phyloP scores from a whole-genome alignment of 2,888 invertebrate species.

The Tanaodytes sp. region DNA sequence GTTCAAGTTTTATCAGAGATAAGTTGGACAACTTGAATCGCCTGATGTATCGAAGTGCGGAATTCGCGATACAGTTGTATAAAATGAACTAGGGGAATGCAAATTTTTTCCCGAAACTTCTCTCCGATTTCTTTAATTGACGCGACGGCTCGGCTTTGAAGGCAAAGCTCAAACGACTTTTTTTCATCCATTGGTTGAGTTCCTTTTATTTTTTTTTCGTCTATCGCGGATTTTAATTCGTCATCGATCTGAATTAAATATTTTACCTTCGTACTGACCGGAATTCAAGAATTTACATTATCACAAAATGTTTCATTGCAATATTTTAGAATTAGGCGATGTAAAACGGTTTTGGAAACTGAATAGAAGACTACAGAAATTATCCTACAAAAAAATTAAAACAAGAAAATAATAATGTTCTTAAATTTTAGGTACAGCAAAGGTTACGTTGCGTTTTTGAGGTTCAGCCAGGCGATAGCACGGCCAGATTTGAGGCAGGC shows the following conservation, averaged over 20 bases:
- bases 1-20: conserved; percentile 43
- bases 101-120: conserved; percentile 14
- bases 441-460: conserved; percentile 75
- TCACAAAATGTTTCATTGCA: too few relatives aligned
- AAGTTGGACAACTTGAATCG: conserved; percentile 52
- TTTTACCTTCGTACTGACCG: too few relatives aligned
- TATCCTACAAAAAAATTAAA: not conserved
- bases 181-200: too few relatives aligned
- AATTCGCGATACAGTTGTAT: conserved; percentile 39
- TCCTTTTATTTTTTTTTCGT: too few relatives aligned
- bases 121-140: conserved; percentile 9
- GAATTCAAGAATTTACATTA: too few relatives aligned
- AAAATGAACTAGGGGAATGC: conserved; percentile 31
- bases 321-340: too few relatives aligned
- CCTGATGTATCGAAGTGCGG: conserved; percentile 48
- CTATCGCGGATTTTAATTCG: too few relatives aligned
- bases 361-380: too few relatives aligned
- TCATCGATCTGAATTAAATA: too few relatives aligned
- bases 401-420: not conserved
- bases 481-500: conserved; percentile 67
- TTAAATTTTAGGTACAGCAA: conserved; percentile 74
- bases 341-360: too few relatives aligned
- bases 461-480: conserved; percentile 65
- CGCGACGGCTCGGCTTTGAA: too few relatives aligned
- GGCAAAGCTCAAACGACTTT: too few relatives aligned